These are phyloP conservation scores for Melanophora roralis DNA, from an alignment of 2,888 invertebrate species.

Conservation along the genomic window DNA sequence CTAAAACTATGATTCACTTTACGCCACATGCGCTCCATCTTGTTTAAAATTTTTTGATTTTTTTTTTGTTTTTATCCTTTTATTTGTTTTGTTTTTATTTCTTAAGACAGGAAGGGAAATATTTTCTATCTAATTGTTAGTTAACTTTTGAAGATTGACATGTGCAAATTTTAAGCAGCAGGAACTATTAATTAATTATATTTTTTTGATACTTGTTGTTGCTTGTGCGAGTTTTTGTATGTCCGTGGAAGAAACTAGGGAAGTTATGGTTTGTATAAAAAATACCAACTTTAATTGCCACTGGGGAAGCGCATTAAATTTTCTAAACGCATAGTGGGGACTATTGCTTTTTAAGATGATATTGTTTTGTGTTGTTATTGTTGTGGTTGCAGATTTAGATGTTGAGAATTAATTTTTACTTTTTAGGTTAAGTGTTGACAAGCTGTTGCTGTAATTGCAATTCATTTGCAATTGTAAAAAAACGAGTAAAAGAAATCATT, in stretches of 20 bases:
- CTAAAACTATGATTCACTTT: conserved; percentile 77
- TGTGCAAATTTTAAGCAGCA: conserved; percentile 52
- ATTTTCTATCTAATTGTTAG: conserved; percentile 59
- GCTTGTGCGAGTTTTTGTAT: background rate
- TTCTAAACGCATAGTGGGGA: conserved; percentile 12
- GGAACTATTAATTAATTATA: conserved; percentile 51
- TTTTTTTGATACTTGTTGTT: background rate
- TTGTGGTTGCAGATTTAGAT: conserved; percentile 40
- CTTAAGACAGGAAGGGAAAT: conserved; percentile 5
- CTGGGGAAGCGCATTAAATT: conserved; percentile 15
- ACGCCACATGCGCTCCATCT: conserved; percentile 77
- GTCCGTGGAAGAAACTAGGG: conserved; percentile 35
- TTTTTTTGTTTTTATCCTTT: background rate
- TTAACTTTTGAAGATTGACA: conserved; percentile 54
- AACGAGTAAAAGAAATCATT: no score
- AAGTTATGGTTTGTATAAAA: conserved; percentile 25
- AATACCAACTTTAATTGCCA: conserved; percentile 44
- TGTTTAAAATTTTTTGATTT: background rate
- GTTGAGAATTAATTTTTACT: background rate
- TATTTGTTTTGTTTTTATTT: background rate
- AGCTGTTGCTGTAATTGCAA: background rate
- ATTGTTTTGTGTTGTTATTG: conserved; percentile 42
- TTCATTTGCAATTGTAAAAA: background rate
- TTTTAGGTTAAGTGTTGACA: conserved; percentile 2
- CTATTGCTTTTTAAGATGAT: conserved; percentile 15